Percentiles rank a stretch among this genome's conserved stretches.
Evolutionary conservation across 2,113 vertebrate genomes (phyloP).

Genomic region (Myotis davidii): DNA sequence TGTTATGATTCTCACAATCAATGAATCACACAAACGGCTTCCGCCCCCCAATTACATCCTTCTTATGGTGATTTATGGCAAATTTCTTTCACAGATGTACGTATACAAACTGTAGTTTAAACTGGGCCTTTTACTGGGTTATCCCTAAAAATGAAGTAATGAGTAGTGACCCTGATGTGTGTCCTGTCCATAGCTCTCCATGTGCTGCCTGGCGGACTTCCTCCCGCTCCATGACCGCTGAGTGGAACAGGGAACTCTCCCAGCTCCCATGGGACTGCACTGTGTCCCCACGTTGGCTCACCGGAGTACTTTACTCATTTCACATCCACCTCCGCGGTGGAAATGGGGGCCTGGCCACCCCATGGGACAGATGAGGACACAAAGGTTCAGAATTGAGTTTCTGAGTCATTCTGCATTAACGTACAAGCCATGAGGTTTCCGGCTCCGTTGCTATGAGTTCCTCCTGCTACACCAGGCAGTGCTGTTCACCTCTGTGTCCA

Average conservation of each 20-base stretch:
- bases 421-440: background rate
- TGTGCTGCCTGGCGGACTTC: accelerated
- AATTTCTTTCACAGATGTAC: background rate
- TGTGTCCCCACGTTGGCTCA: accelerated
- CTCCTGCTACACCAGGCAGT: background rate
- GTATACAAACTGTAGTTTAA: accelerated
- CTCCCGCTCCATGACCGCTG: accelerated
- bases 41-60: accelerated
- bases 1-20: background rate
- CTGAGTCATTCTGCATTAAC: accelerated
- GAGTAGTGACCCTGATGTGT: background rate
- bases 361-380: background rate
- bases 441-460: background rate
- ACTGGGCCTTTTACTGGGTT: background rate
- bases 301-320: background rate
- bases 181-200: accelerated
- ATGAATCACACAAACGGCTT: background rate
- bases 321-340: background rate
- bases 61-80: background rate
- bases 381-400: background rate
- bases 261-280: background rate
- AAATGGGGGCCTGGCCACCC: background rate
- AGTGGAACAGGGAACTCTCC: accelerated
- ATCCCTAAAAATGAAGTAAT: background rate
- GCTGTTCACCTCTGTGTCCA: background rate